phyloP scores from a whole-genome alignment of 2,113 vertebrate genomes.

The Plecotus auritus region DNA sequence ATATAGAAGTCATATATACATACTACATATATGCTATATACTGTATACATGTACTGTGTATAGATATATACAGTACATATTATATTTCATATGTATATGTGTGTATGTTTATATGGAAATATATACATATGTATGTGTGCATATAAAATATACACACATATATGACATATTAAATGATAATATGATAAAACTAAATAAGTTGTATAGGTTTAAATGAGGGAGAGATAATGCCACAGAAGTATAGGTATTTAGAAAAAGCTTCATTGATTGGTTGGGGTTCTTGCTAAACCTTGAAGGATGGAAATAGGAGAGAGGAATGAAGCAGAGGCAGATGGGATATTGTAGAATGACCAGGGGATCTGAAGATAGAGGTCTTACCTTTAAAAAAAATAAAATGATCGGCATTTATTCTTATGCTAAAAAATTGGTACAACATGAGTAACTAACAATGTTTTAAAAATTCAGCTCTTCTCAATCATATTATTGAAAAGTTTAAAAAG shows the following conservation, averaged over 20 bases:
- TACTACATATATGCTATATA: background rate
- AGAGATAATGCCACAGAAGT: background rate
- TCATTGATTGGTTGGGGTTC: background rate
- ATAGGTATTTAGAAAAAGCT: background rate
- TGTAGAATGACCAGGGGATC: background rate
- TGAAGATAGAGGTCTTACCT: background rate
- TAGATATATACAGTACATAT: background rate
- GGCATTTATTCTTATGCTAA: background rate
- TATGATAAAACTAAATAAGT: background rate
- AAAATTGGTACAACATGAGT: background rate
- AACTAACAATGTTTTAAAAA: background rate
- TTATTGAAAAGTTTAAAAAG: background rate
- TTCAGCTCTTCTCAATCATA: background rate
- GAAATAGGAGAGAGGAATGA: background rate
- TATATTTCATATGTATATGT: background rate
- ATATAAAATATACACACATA: background rate
- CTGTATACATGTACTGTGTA: background rate
- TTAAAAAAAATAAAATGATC: background rate
- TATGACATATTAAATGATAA: background rate
- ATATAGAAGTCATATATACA: background rate
- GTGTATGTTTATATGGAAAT: background rate
- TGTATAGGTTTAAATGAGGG: background rate
- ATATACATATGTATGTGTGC: background rate
- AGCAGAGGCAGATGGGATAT: background rate
- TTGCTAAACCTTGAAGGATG: background rate